Base-by-base conservation (phyloP, 2,113 vertebrate genomes). In the Morone chrysops region DNA sequence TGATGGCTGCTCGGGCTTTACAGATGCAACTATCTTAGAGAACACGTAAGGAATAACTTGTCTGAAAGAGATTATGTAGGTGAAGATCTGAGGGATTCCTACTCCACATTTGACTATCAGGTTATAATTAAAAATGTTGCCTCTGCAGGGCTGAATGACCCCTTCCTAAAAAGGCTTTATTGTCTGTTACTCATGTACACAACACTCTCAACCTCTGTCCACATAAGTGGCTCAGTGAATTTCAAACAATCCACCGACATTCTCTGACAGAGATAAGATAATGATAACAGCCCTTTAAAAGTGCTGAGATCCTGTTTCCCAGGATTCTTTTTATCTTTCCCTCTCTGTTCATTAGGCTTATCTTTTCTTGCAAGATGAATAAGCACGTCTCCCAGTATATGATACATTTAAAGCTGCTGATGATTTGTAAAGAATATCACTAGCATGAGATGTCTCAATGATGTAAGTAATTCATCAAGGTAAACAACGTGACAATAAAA, bases 231-330 rank as follows among this genome's bases (percentile, higher is more conserved):
- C 47, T 80, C 59, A n/a, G 43, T 47, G 51, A 80, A 59, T 65
- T 40, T 75, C 31, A 63, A 73, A 77, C 36, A 75, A 65, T 53
- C 47, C 45, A 25, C 40, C 6, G 9, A 8, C 56, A n/a, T 54
- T 75, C 50, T 75, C 45, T 47, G 81, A 53, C 65, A 40, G 40
- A 73, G 77, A 90, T 80, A 90, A 81, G 70, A 69, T 61, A 25
- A 25, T 25, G 25, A 25, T 69, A 74, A 81, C 54, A 72, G 57
- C 72, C 78, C 20, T 65, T 53, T 68, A 31, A 82, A 90, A 88
- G 66, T 81, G 90, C 78, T 77, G 80, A 84, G 61, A 50, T 75
- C 45, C 16, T 2, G 25, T 85, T 88, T 77, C 45, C n/a, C 51
- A 50, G 53, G 3, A 67, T 36, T 50, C 22, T 38, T 79, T 73